These are phyloP conservation scores for Cassiopea andromeda DNA, from an alignment of 30 jellyfish, hydroid and myxozoan genomes.

Conservation along the genomic window DNA sequence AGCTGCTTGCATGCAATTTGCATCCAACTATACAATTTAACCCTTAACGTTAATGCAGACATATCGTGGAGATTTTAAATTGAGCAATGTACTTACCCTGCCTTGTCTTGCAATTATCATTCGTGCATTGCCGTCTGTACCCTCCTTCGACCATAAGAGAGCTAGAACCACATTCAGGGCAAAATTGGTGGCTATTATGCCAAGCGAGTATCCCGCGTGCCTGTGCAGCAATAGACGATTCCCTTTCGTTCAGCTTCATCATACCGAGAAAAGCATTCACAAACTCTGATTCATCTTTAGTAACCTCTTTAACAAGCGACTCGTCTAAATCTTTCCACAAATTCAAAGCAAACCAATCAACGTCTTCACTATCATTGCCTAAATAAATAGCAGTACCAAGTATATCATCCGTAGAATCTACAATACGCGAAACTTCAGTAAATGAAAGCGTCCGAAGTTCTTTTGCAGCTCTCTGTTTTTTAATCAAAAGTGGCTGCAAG, in stretches of 20 bases:
- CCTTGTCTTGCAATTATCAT: constrained; percentile 57
- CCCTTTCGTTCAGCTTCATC: constrained; percentile 36
- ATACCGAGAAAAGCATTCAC: constrained; percentile 34
- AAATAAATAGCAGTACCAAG: constrained; percentile 10
- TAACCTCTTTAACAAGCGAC: background rate
- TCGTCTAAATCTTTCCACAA: constrained; percentile 4
- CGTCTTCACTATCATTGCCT: constrained; percentile 5
- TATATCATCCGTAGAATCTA: background rate
- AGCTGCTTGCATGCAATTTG: no score
- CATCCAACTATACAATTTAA: no score
- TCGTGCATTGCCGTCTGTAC: constrained; percentile 63
- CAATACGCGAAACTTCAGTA: background rate
- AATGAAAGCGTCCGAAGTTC: constrained; percentile 4
- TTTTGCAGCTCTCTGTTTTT: background rate
- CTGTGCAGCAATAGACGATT: constrained; percentile 78
- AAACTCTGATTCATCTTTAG: constrained; percentile 23
- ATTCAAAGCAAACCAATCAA: constrained; percentile 72
- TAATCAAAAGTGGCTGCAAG: constrained; percentile 28
- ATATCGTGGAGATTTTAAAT: no score
- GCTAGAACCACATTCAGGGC: constrained; percentile 77
- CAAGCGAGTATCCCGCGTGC: constrained; percentile 84
- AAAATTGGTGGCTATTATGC: constrained; percentile 68
- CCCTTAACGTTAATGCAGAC: no score
- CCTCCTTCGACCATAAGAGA: constrained; percentile 75
- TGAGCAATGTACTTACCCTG: constrained; percentile 27